Evolutionary conservation across 2,888 invertebrate species (phyloP).

Genomic region (Branchipolynoe longqiensis): DNA sequence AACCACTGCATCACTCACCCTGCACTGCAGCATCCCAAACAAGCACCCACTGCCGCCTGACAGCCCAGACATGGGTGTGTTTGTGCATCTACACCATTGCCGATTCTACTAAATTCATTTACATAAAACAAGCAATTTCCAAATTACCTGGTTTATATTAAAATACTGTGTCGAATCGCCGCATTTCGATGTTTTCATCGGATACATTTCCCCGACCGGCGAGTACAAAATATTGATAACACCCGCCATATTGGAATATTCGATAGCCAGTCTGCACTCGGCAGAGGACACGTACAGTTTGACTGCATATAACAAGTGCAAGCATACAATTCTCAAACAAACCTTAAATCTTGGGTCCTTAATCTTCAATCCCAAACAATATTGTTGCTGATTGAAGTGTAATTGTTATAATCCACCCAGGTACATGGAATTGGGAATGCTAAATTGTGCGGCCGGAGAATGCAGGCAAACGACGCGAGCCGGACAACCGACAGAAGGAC

Average conservation of each 20-base stretch:
- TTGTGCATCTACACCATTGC: too few species aligned
- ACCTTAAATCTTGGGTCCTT: conserved; percentile 60
- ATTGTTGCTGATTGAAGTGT: conserved; percentile 19
- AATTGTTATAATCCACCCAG: conserved; percentile 60
- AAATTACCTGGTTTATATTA: too few species aligned
- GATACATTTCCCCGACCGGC: conserved; percentile 18
- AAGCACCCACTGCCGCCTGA: conserved; percentile 8
- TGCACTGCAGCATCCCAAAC: conserved; percentile 30
- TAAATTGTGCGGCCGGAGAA: conserved; percentile 70
- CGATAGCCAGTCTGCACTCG: conserved; percentile 34
- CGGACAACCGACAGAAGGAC: conserved; percentile 65
- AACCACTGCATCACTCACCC: background rate
- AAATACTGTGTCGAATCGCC: too few species aligned
- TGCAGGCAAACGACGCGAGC: conserved; percentile 75
- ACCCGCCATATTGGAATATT: conserved; percentile 61
- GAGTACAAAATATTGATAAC: conserved; percentile 50
- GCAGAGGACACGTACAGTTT: background rate
- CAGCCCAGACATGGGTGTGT: too few species aligned
- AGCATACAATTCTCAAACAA: conserved; percentile 28
- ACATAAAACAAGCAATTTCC: too few species aligned
- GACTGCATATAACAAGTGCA: background rate
- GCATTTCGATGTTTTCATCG: too few species aligned
- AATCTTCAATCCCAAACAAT: conserved; percentile 39
- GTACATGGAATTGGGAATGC: conserved; percentile 59
- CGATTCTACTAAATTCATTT: too few species aligned